Evolutionary conservation across 2,888 invertebrate species (phyloP), one percentile per base, ranked within the genome.

Genomic region (Xylophagus ater): DNA sequence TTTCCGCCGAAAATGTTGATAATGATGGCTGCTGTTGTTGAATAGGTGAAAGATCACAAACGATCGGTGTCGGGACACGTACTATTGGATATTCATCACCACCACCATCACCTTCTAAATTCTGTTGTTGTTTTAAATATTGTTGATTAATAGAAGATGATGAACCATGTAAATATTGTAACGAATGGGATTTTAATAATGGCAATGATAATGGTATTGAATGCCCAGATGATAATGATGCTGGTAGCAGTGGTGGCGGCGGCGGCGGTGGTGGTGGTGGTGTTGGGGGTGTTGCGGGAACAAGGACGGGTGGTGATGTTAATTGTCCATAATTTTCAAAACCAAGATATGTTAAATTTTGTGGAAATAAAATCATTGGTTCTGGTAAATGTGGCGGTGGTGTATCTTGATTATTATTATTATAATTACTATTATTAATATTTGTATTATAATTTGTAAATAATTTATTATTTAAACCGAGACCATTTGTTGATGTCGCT

Each of bases 351-450:
- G 54, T 55, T 37, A 62, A 55, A 47, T 60, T 62, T n/a, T 55
- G 55, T 3, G 64, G 63, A 47, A 64, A 63, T 13, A 64, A 58
- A 13, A 54, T 51, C 65, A 64, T 65, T 4, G 65, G 57, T 46
- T 58, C 59, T 20, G 65, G 64, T 48, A 65, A 50, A 37, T 56
- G 51, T 4, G 62, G 61, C 8, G 62, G 64, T 18, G 46, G 42
- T 17, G 45, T 36, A 14, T 42, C 42, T 32, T 13, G 13, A 21
- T 32, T 34, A 34, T 23, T 21, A 33, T 21, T 21, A 33, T 23
- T 12, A 24, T n/a, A 19, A 34, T 32, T 24, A 21, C n/a, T 30
- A 19, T n/a, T 19, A 26, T 12, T 19, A 20, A 10, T 17, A n/a
- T 17, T 13, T 6, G 9, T 4, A 12, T 30, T 20, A 14, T 8